Percentiles rank a stretch among this genome's conserved stretches.
These are phyloP conservation scores for Bungarus multicinctus DNA, from an alignment of 2,113 vertebrate species.

Conservation along the genomic window DNA sequence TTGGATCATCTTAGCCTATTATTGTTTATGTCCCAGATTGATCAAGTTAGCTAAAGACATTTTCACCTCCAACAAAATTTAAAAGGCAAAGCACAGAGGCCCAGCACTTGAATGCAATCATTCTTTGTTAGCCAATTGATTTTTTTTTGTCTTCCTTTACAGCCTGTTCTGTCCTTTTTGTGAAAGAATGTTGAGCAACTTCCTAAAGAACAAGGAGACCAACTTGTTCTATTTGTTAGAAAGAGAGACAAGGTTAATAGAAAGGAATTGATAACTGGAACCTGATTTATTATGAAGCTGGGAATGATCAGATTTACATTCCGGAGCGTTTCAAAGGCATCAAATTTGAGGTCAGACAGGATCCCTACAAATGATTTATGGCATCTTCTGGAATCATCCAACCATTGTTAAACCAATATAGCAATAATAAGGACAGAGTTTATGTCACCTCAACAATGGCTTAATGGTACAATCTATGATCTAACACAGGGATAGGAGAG, in stretches of 20 bases:
- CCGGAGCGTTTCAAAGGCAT: neutral
- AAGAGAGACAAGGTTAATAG: neutral
- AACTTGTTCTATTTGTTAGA: neutral
- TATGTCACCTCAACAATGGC: neutral
- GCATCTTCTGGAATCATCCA: neutral
- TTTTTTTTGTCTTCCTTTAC: neutral
- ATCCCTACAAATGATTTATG: neutral
- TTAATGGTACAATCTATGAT: neutral
- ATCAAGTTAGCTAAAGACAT: constrained; percentile 13
- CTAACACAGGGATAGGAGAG: neutral
- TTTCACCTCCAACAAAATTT: constrained; percentile 13
- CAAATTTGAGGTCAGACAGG: neutral
- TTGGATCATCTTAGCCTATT: neutral
- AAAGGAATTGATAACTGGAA: neutral
- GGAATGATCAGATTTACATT: neutral
- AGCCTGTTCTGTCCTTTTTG: neutral
- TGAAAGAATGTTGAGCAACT: neutral
- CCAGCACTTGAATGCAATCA: neutral
- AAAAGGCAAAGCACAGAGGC: neutral
- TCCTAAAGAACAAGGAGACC: neutral
- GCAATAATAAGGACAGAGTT: neutral
- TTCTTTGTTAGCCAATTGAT: neutral
- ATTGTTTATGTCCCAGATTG: neutral
- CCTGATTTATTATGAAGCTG: neutral
- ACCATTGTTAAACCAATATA: neutral